phyloP scores from a whole-genome alignment of 30 jellyfish, hydroid and myxozoan genomes.

The Mastigias papua region DNA sequence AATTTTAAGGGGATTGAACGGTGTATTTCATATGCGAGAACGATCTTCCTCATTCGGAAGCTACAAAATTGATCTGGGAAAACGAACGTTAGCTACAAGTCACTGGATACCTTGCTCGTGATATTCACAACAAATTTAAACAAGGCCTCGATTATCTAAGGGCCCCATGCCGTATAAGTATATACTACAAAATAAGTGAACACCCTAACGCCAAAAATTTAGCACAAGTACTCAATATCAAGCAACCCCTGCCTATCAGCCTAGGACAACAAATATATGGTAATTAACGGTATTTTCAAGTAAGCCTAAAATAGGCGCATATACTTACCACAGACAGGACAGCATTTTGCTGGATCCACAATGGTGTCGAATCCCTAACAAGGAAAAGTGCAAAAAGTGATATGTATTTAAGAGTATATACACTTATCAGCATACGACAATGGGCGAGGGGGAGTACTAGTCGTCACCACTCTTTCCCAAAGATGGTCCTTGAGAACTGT shows the following conservation, averaged over 20 bases:
- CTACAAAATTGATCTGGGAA: too few relatives aligned
- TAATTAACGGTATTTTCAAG: background rate
- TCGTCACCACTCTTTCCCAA: too few relatives aligned
- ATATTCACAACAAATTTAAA: background rate
- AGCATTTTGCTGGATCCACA: slow-evolving; percentile 61
- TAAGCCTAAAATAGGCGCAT: background rate
- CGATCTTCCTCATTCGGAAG: too few relatives aligned
- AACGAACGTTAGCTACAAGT: background rate
- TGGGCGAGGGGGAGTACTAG: too few relatives aligned
- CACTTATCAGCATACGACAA: too few relatives aligned
- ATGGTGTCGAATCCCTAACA: slow-evolving; percentile 74
- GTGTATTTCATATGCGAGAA: too few relatives aligned
- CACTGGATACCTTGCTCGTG: background rate
- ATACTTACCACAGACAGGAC: slow-evolving; percentile 96
- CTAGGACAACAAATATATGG: background rate
- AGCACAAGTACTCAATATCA: background rate
- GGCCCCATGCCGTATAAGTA: background rate
- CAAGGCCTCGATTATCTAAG: background rate
- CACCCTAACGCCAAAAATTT: background rate
- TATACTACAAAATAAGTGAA: background rate
- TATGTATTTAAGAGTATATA: too few relatives aligned
- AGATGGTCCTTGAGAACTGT: too few relatives aligned
- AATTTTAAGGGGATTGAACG: too few relatives aligned
- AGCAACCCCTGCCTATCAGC: background rate
- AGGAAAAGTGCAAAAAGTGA: slow-evolving; percentile 4